Percentiles rank a stretch among this genome's conserved stretches.
phyloP scores from a whole-genome alignment of 2,797 vertebrate species.

The Emys orbicularis region DNA sequence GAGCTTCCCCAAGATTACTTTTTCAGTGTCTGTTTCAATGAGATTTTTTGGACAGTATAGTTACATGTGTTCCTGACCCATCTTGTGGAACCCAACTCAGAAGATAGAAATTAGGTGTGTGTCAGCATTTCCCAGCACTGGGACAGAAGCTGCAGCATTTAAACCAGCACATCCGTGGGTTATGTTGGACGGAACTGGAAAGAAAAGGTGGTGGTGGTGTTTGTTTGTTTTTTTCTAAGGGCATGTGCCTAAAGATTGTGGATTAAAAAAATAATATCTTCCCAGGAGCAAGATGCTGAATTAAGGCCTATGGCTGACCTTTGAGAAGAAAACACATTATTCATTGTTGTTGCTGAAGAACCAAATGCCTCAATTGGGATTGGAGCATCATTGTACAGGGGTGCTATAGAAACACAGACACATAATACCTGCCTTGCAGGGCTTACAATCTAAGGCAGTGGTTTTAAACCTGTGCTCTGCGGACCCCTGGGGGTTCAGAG shows the following conservation, averaged over 20 bases:
- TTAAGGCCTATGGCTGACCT: not conserved
- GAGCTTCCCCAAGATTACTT: constrained; percentile 1
- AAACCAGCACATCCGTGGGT: not conserved
- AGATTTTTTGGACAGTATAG: not conserved
- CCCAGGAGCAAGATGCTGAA: not conserved
- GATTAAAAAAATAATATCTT: not conserved
- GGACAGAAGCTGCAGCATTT: not conserved
- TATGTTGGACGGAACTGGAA: not conserved
- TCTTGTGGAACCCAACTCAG: not conserved
- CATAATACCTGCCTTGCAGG: too few relatives aligned
- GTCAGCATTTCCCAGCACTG: not conserved
- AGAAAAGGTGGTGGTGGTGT: not conserved
- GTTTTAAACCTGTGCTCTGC: too few relatives aligned
- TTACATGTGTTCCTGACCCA: not conserved
- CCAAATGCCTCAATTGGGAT: not conserved
- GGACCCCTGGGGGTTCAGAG: too few relatives aligned
- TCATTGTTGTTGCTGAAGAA: not conserved
- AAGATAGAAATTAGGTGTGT: not conserved
- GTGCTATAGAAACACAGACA: too few relatives aligned
- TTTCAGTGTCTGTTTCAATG: not conserved
- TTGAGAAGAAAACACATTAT: not conserved
- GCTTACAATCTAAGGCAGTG: too few relatives aligned
- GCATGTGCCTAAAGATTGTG: not conserved
- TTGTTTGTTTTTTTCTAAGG: not conserved
- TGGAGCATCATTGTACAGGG: not conserved